phyloP scores from a whole-genome alignment of 2,888 invertebrate genomes.

The Eumacrocentrus americanus region DNA sequence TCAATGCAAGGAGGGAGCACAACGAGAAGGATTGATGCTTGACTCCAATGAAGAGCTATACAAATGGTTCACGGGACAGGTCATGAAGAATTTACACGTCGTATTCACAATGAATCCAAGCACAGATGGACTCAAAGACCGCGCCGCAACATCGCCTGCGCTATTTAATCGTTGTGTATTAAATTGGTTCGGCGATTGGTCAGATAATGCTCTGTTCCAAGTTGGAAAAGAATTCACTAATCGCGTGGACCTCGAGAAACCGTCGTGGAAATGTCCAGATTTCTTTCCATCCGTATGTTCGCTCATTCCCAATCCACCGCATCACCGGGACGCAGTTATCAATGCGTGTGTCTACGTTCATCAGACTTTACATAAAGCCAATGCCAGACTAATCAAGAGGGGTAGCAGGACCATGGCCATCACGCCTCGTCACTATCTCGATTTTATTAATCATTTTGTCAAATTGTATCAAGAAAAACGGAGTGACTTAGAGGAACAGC shows the following conservation, averaged over 20 bases:
- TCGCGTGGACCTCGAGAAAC: conserved; percentile 90
- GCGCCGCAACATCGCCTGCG: conserved; percentile 98
- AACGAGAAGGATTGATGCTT: conserved; percentile 96
- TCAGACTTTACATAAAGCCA: conserved; percentile 95
- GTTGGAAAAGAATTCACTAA: conserved; percentile 97
- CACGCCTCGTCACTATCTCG: conserved; percentile 96
- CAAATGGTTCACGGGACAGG: conserved; percentile 99
- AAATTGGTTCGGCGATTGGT: conserved; percentile 99
- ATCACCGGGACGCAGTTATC: conserved; percentile 95
- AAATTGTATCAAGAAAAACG: conserved; percentile 97
- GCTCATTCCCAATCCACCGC: conserved; percentile 74
- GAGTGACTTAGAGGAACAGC: conserved; percentile 97
- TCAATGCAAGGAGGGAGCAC: conserved; percentile 99
- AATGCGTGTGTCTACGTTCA: conserved; percentile 99
- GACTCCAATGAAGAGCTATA: conserved; percentile 98
- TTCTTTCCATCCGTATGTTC: conserved; percentile 89
- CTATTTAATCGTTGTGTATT: conserved; percentile 98
- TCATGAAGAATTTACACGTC: conserved; percentile 98
- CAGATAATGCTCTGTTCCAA: conserved; percentile 92
- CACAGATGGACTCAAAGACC: conserved; percentile 96
- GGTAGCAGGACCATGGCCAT: conserved; percentile 97
- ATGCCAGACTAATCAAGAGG: conserved; percentile 85
- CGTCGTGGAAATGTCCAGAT: conserved; percentile 85
- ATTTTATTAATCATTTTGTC: conserved; percentile 99
- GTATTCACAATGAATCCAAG: conserved; percentile 99